These are phyloP conservation scores for Athene noctua DNA, from an alignment of 2,113 vertebrate genomes.

Conservation along the genomic window DNA sequence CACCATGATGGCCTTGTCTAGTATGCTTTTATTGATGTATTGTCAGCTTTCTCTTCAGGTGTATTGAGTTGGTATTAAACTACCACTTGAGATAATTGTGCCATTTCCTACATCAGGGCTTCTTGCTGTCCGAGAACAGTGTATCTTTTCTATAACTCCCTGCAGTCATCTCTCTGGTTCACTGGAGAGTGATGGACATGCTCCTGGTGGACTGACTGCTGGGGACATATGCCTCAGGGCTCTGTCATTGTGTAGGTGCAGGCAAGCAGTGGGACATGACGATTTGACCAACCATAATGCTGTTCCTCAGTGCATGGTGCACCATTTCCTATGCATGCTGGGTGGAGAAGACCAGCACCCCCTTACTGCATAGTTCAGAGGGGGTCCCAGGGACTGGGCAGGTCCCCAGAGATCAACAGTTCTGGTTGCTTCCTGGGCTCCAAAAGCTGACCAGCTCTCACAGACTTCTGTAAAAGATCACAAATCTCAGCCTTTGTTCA, in stretches of 20 bases:
- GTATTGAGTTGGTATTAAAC: neutral
- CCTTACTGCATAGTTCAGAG: neutral
- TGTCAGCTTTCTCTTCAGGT: neutral
- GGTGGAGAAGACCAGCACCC: neutral
- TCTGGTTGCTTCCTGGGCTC: neutral
- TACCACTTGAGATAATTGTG: neutral
- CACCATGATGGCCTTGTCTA: neutral
- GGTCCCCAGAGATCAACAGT: neutral
- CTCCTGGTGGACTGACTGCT: neutral
- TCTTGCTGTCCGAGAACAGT: neutral
- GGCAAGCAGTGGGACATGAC: neutral
- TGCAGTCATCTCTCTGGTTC: neutral
- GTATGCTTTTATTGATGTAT: neutral
- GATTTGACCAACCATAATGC: fast-evolving
- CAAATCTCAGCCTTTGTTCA: neutral
- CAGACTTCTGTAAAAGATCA: neutral
- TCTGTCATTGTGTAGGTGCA: neutral
- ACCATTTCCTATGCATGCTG: neutral
- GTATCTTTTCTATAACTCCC: neutral
- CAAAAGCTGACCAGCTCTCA: neutral
- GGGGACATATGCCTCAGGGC: neutral
- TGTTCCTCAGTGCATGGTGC: neutral
- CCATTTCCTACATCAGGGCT: neutral
- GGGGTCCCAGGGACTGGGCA: neutral
- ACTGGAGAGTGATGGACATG: neutral